phyloP scores from a whole-genome alignment of 30 jellyfish, hydroid and myxozoan species.

The Cassiopea andromeda region DNA sequence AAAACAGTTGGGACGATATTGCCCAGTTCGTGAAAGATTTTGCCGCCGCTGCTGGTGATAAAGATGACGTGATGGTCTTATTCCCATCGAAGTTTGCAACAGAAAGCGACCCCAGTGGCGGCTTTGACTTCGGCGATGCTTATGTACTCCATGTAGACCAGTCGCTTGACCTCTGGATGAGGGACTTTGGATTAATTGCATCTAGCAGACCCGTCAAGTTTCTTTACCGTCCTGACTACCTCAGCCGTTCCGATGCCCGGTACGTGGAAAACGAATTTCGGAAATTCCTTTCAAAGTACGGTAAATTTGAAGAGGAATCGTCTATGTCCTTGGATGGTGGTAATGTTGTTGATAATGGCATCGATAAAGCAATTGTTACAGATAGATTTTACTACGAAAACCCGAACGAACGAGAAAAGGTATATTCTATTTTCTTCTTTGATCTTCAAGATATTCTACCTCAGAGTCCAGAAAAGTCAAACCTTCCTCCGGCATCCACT shows the following conservation, averaged over 20 bases:
- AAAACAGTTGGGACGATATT: constrained; percentile 46
- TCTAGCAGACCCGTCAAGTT: constrained; percentile 62
- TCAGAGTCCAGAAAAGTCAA: too few relatives aligned
- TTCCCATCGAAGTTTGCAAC: constrained; percentile 50
- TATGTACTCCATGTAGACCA: constrained; percentile 36
- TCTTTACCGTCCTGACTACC: constrained; percentile 51
- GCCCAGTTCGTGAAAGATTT: constrained; percentile 59
- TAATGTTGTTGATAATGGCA: constrained; percentile 68
- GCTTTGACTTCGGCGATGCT: constrained; percentile 60
- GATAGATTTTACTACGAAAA: constrained; percentile 56
- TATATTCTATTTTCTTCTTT: background rate
- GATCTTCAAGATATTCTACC: background rate
- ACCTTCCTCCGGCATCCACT: too few relatives aligned
- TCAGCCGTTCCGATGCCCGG: constrained; percentile 54
- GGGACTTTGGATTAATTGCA: constrained; percentile 63
- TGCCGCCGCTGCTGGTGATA: constrained; percentile 53
- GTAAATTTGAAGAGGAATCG: constrained; percentile 21
- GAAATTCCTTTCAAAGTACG: constrained; percentile 26
- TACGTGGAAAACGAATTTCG: constrained; percentile 45
- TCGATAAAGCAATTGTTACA: constrained; percentile 60
- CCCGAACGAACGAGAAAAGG: constrained; percentile 25
- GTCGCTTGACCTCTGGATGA: constrained; percentile 64
- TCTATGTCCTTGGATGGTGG: constrained; percentile 57
- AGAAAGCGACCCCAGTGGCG: constrained; percentile 12
- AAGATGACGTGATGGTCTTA: constrained; percentile 55